Percentiles rank a stretch among this genome's conserved stretches.
These are phyloP conservation scores for Mastomys coucha DNA, from an alignment of 2,113 vertebrate species.

Conservation along the genomic window DNA sequence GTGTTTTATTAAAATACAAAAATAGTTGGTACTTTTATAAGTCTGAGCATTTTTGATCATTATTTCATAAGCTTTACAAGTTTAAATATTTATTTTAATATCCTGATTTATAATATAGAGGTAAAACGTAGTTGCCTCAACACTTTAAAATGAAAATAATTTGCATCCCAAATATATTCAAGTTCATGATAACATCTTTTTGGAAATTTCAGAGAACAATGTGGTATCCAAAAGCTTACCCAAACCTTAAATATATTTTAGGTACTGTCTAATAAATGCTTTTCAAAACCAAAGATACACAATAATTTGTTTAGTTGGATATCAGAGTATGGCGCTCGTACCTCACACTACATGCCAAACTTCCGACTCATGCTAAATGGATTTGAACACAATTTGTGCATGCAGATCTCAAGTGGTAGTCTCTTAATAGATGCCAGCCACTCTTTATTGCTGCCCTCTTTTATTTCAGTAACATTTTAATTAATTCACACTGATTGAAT, in stretches of 20 bases:
- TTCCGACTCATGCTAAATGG: conserved; percentile 82
- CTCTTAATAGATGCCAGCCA: conserved; percentile 91
- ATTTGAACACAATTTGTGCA: conserved; percentile 84
- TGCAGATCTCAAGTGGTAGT: conserved; percentile 86
- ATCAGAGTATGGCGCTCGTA: not conserved
- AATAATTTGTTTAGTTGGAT: not conserved
- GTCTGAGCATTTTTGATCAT: not conserved
- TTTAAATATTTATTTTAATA: not conserved
- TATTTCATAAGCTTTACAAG: not conserved
- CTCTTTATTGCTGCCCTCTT: conserved; percentile 88
- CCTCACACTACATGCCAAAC: conserved; percentile 40
- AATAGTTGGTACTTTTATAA: conserved; percentile 11
- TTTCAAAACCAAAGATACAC: not conserved
- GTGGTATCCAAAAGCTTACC: not conserved
- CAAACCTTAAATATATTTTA: not conserved
- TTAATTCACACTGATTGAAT: conserved; percentile 94
- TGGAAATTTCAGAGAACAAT: not conserved
- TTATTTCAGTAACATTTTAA: conserved; percentile 93
- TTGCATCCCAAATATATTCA: not conserved
- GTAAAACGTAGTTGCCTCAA: not conserved
- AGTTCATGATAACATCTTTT: not conserved
- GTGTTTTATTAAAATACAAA: conserved; percentile 40
- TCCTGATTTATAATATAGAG: not conserved
- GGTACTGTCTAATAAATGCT: not conserved
- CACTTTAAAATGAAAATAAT: conserved; percentile 27